Conservation (phyloP, 1,140 invertebrate species). For the Eumeta japonica region DNA sequence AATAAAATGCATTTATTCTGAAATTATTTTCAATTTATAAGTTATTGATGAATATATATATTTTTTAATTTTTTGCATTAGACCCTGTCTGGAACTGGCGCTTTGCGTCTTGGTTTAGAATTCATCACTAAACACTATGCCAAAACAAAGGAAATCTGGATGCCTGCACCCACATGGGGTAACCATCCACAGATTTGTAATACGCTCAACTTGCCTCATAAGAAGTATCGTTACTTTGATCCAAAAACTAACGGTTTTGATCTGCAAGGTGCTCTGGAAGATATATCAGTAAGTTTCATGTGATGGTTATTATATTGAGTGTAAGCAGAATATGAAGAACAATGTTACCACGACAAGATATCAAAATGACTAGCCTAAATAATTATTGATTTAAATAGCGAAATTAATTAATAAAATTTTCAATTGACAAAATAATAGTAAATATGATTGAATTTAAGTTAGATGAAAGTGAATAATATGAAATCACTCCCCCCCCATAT, state of each 20-base stretch:
- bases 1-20: not conserved
- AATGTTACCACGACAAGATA: too few species aligned
- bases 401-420: too few species aligned
- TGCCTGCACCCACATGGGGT: constrained; percentile 97
- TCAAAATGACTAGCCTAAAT: too few species aligned
- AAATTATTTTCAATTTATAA: not conserved
- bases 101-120: constrained; percentile 87
- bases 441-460: too few species aligned
- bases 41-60: constrained; percentile 1
- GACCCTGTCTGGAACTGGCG: constrained; percentile 95
- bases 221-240: constrained; percentile 95
- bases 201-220: constrained; percentile 81
- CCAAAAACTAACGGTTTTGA: constrained; percentile 94
- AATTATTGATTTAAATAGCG: too few species aligned
- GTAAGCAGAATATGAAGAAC: too few species aligned
- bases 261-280: constrained; percentile 85
- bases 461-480: too few species aligned
- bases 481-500: too few species aligned
- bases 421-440: too few species aligned
- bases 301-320: too few species aligned
- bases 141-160: constrained; percentile 83
- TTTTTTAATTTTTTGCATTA: constrained; percentile 69
- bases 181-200: constrained; percentile 96
- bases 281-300: constrained; percentile 77
- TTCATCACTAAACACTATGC: constrained; percentile 88